A percentile compares a stretch with the other conserved stretches of the same genome.
Evolutionary conservation across 2,797 vertebrate species (phyloP).

Genomic region (Cynodonichthys magdalenae): DNA sequence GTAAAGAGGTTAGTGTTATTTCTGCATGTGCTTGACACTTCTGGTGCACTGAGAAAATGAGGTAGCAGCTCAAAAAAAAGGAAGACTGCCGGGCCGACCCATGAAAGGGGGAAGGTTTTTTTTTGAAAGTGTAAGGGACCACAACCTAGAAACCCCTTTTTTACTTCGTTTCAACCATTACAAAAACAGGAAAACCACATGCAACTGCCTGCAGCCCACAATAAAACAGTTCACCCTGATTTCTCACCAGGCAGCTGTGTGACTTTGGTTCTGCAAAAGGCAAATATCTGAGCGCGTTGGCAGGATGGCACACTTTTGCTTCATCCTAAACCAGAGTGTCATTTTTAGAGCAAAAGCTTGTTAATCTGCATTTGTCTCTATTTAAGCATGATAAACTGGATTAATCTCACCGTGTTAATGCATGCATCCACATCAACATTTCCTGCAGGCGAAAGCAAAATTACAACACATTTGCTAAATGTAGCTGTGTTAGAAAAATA

Average conservation of each 20-base stretch:
- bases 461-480: conserved; percentile 23
- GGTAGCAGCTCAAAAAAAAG: conserved; percentile 27
- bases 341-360: conserved; percentile 44
- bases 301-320: conserved; percentile 64
- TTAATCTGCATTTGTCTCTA: conserved; percentile 26
- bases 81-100: conserved; percentile 62
- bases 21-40: conserved; percentile 65
- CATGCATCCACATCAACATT: conserved; percentile 24
- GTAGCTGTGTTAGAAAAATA: too few relatives aligned
- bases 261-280: conserved; percentile 52
- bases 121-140: conserved; percentile 64
- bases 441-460: conserved; percentile 19
- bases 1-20: conserved; percentile 70
- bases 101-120: conserved; percentile 33
- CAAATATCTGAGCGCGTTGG: conserved; percentile 59
- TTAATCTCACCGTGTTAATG: conserved; percentile 25
- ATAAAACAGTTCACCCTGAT: conserved; percentile 74
- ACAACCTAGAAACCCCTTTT: conserved; percentile 85
- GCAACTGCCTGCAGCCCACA: conserved; percentile 77
- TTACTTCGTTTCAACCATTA: conserved; percentile 65
- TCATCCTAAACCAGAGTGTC: conserved; percentile 38
- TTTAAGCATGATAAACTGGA: conserved; percentile 38
- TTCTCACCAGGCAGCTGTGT: conserved; percentile 66
- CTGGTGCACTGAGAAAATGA: conserved; percentile 64
- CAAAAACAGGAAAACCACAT: conserved; percentile 85